These are phyloP conservation scores for Melopsittacus undulatus DNA, from an alignment of 2,797 vertebrate species.

Conservation along the genomic window DNA sequence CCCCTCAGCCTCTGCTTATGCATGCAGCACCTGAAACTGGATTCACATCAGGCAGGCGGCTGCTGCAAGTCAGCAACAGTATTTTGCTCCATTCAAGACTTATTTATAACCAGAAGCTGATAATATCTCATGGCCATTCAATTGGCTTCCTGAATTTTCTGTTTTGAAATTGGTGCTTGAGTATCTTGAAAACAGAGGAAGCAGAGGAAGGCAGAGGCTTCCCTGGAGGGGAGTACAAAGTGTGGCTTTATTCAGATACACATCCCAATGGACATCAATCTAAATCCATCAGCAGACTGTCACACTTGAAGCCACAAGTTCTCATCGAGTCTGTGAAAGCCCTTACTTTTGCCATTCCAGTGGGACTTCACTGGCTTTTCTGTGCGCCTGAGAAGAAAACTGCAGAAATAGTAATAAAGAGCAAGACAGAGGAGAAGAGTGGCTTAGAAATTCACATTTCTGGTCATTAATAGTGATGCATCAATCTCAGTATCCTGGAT, in stretches of 20 bases:
- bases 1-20: neutral
- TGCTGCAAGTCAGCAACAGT: neutral
- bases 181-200: slow-evolving; percentile 34
- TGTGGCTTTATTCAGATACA: neutral
- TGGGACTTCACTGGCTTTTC: neutral
- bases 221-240: slow-evolving; percentile 32
- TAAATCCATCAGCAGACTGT: slow-evolving; percentile 19
- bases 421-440: neutral
- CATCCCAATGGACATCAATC: neutral
- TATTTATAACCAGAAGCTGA: slow-evolving; percentile 1
- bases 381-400: neutral
- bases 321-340: neutral
- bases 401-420: neutral
- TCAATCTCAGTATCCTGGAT: neutral
- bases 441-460: neutral
- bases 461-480: neutral
- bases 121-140: slow-evolving; percentile 33
- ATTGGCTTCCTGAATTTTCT: slow-evolving; percentile 55
- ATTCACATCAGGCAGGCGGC: neutral
- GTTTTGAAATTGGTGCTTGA: slow-evolving; percentile 24
- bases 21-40: neutral
- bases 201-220: neutral
- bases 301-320: neutral
- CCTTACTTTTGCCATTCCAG: neutral
- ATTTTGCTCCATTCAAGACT: neutral